These are phyloP conservation scores for Xanthorhoe designata DNA, from an alignment of 2,888 invertebrate species.

Conservation along the genomic window DNA sequence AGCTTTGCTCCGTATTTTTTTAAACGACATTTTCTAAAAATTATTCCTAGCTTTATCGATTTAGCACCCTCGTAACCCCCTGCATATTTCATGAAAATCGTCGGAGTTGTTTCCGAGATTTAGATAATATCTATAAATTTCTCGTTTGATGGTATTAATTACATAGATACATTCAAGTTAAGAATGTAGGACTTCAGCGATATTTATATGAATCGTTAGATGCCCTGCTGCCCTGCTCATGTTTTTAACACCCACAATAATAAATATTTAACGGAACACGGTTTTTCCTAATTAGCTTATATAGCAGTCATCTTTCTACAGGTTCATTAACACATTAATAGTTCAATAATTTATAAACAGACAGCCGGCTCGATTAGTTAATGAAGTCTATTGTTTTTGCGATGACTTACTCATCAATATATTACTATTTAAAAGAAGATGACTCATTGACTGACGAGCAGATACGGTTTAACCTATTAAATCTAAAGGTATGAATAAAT, in stretches of 20 bases:
- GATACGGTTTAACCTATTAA: neutral
- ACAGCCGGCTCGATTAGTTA: slow-evolving; percentile 24
- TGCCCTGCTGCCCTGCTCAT: neutral
- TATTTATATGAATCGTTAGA: too few relatives aligned
- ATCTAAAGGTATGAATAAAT: neutral
- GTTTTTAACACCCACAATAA: neutral
- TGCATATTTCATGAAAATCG: too few relatives aligned
- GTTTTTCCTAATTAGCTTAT: neutral
- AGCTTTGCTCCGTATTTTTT: too few relatives aligned
- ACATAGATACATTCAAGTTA: too few relatives aligned
- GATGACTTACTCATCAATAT: neutral
- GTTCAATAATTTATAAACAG: slow-evolving; percentile 29
- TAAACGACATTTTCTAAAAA: too few relatives aligned
- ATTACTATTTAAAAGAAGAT: neutral
- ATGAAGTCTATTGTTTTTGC: slow-evolving; percentile 26
- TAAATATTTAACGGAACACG: neutral
- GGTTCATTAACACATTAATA: slow-evolving; percentile 25
- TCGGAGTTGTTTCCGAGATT: too few relatives aligned
- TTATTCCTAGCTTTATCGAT: too few relatives aligned
- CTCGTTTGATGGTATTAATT: too few relatives aligned
- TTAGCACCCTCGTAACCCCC: too few relatives aligned
- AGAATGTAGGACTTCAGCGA: too few relatives aligned
- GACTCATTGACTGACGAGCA: neutral
- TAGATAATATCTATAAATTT: too few relatives aligned
- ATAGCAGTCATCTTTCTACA: neutral